Conservation (phyloP, 2,888 invertebrate species). For the Tridacna crocea region DNA sequence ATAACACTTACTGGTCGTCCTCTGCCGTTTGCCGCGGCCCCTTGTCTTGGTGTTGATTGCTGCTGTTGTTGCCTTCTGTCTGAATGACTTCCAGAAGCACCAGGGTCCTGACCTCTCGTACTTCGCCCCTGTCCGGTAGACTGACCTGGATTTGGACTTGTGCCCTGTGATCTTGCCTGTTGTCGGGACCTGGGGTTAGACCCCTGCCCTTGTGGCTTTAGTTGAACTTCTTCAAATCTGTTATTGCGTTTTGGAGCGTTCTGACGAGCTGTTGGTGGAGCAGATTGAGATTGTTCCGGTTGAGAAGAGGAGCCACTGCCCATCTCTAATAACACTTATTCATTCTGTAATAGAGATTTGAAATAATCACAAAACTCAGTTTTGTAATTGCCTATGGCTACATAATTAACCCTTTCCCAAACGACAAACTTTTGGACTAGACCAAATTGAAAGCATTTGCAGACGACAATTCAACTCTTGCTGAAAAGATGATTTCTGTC, state of each 20-base stretch:
- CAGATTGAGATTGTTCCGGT: constrained; percentile 52
- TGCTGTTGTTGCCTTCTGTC: constrained; percentile 31
- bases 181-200: constrained; percentile 41
- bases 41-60: constrained; percentile 30
- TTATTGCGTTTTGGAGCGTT: constrained; percentile 54
- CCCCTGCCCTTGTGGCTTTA: constrained; percentile 35
- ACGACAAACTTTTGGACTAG: neutral
- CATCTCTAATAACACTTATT: constrained; percentile 31
- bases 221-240: constrained; percentile 60
- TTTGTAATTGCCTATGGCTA: no score
- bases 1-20: neutral
- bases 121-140: constrained; percentile 22
- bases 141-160: constrained; percentile 45
- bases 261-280: constrained; percentile 50
- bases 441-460: no score
- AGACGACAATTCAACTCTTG: no score
- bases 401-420: neutral
- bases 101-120: constrained; percentile 49
- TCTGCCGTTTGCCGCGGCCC: constrained; percentile 43
- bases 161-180: constrained; percentile 38
- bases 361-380: no score
- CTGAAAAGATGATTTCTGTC: no score
- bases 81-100: constrained; percentile 48
- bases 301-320: constrained; percentile 55
- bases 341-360: constrained; percentile 6